Evolutionary conservation across 2,888 invertebrate genomes (phyloP), one percentile per base, ranked within the genome.

Genomic region (Caradrina clavipalpis): DNA sequence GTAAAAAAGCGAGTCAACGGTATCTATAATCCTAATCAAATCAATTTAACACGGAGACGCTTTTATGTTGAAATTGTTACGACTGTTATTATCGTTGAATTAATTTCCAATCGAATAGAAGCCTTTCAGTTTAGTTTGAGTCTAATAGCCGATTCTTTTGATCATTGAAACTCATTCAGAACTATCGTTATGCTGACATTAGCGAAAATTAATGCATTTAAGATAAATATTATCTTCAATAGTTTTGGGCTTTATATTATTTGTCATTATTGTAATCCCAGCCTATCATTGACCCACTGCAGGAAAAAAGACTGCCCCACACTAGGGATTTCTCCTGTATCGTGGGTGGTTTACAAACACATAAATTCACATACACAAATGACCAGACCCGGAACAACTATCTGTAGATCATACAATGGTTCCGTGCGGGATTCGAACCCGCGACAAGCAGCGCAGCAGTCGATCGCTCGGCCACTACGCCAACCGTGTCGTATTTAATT

Each of bases 11-110:
- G 47, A 51, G 13, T 57, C 54, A 58, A 55, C 42, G 50, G 21
- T 69, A 76, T 69, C 62, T 54, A 47, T 76, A 73, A 81, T 78
- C 62, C 22, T 68, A 63, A 78, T 80, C 50, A 56, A 76, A 69
- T 80, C 45, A 63, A 61, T 64, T 73, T 66, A 21, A 56, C 63
- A 59, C 68, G 45, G 60, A 69, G 47, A 73, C 54, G 62, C 53
- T 59, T 55, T 64, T 42, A 49, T 15, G 51, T 62, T 56, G 26
- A 53, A 26, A 55, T 63, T 67, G 35, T 81, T 67, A 63, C 53
- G 55, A 73, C 39, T 21, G 53, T 58, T 81, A 71, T 78, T 66
- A 60, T 74, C 45, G 51, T 81, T 61, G 56, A 81, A 81, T 78
- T 69, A 67, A 50, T 81, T 65, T 78, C 13, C 79, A 78, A 78